Evolutionary conservation across 2,113 vertebrate genomes (phyloP), one percentile per base, ranked within the genome.

Genomic region (Scophthalmus maximus): DNA sequence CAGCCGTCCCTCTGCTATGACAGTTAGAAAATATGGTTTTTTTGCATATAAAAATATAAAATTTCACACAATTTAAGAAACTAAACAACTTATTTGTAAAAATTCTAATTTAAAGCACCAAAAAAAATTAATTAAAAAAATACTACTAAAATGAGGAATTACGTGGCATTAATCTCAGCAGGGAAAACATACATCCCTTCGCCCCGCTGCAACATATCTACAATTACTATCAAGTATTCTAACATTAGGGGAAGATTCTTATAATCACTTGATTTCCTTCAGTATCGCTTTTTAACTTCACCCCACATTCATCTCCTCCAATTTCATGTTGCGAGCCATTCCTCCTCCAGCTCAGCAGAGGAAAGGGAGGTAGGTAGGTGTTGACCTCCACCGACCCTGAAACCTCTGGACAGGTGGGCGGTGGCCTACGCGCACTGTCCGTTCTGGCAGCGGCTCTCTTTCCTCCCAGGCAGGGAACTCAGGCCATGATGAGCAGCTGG

Each of bases 401-500:
- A 95, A 94, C 95, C 95, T 95, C 94, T 95, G 86, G 87, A 89
- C 87, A 88, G 89, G 89, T 91, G 87, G 90, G 89, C 80, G 83
- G 82, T 78, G 79, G 80, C 71, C 84, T 79, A 89, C 59, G 89
- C 89, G 91, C 94, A 94, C 95, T 94, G 95, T 91, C 71, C 94
- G 87, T 95, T 94, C 95, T 97, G 96, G 95, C 96, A 96, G 94
- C 92, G 87, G 93, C 93, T 93, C 94, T 89, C 93, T 53, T 93
- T 94, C 93, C 93, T 93, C 95, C 94, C 95, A 94, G 94, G 94
- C 94, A 93, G 95, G 94, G 94, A 95, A 93, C 95, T 95, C 94
- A 92, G 94, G 95, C 96, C 95, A 94, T 97, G 97, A 98, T 98
- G 96, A 98, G 96, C 96, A 97, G 96, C 95, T 96, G 96, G 96